Evolutionary conservation across 2,888 invertebrate species (phyloP).

Genomic region (Pocota personata): DNA sequence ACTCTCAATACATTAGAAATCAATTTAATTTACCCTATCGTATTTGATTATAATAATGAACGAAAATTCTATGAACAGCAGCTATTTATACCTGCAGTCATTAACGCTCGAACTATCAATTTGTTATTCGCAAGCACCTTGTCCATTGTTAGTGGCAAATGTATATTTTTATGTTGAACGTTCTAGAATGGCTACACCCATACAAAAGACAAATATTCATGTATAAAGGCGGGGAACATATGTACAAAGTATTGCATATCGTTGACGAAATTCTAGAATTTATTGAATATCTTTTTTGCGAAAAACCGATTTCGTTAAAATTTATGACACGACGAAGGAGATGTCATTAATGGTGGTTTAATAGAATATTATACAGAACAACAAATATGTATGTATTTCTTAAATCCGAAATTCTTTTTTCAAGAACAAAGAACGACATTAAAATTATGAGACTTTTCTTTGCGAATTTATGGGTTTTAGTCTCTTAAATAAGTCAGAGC

Average conservation of each 20-base stretch:
- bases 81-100: conserved; percentile 41
- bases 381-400: background rate
- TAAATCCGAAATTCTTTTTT: background rate
- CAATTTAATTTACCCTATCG: conserved; percentile 30
- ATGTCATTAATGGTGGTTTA: conserved; percentile 1
- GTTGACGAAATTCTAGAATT: conserved; percentile 2
- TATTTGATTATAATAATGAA: conserved; percentile 3
- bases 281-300: background rate
- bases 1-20: too few relatives aligned
- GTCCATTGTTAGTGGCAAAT: conserved; percentile 42
- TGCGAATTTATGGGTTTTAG: background rate
- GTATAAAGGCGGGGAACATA: background rate
- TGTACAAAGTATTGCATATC: background rate
- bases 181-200: conserved; percentile 46
- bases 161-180: conserved; percentile 48
- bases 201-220: background rate
- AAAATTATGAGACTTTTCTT: background rate
- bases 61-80: background rate
- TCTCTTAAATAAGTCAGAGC: background rate
- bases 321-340: background rate
- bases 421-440: background rate
- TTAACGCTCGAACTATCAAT: conserved; percentile 49
- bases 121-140: conserved; percentile 44
- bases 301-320: background rate
- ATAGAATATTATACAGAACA: background rate